Base-by-base conservation (phyloP, 2,888 invertebrate genomes). In the Brachylomia viminalis region DNA sequence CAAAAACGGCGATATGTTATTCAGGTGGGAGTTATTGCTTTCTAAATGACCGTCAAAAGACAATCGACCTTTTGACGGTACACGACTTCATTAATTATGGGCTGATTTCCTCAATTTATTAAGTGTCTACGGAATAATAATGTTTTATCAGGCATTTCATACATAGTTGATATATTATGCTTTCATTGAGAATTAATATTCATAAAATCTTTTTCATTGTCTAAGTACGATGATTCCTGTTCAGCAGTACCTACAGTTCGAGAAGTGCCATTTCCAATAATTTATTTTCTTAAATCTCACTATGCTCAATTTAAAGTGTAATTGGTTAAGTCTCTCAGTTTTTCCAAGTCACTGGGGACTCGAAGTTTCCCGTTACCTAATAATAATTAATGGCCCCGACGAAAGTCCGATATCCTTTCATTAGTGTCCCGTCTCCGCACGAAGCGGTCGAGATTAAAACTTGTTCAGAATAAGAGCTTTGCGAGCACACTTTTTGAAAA, bases 341-440 rank as follows among this genome's bases (percentile, higher is more conserved):
- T 95, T 95, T 95, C 95, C 95, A 92, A 95, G 95, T 95, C 94
- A 95, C 93, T 92, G 93, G 92, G 90, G 94, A 93, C 91, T 90
- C 84, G 87, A 94, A 95, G 93, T 95, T 88, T 94, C 90, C 90
- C 92, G 91, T 90, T 91, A 92, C 93, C 94, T 96, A 96, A 96
- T 96, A 96, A 96, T 96, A 96, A 96, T 95, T 95, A 96, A 96
- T 96, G 96, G 95, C 89, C 90, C 88, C 92, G 93, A 93, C 92
- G 94, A 94, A 95, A 95, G 94, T 93, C 95, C 95, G 95, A 96
- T 96, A 96, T 95, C 96, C 96, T 96, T 96, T 96, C 96, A 96
- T 96, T 96, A 96, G 94, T 90, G 93, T 92, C 91, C 93, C 92
- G 93, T 90, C 93, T 90, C 90, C 88, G 91, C 89, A 87, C 91